Conservation (phyloP, 92 coral and sea anemone genomes). For the Virgularia gustaviana region DNA sequence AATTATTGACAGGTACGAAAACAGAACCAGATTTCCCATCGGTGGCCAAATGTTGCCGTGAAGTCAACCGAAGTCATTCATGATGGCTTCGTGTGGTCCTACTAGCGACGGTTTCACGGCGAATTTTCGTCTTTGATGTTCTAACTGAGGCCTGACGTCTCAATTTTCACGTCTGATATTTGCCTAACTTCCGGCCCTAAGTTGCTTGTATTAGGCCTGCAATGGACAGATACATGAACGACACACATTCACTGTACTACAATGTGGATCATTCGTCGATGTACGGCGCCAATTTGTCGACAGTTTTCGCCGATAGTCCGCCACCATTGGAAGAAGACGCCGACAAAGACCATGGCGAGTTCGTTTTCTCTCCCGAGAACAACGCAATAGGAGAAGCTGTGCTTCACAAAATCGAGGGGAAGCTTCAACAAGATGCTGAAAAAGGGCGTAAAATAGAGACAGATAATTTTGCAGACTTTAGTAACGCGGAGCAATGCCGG, state of each 20-base stretch:
- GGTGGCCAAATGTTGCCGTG: too few relatives aligned
- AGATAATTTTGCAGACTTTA: not conserved
- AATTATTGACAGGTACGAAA: too few relatives aligned
- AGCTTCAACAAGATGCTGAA: conserved; percentile 32
- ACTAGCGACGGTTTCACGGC: too few relatives aligned
- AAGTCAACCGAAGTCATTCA: too few relatives aligned
- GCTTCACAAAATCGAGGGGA: conserved; percentile 27
- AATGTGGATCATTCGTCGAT: conserved; percentile 76
- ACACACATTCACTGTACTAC: conserved; percentile 62
- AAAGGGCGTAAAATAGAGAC: not conserved
- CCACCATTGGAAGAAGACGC: conserved; percentile 92
- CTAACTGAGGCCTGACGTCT: too few relatives aligned
- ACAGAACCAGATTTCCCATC: too few relatives aligned
- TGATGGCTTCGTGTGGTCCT: too few relatives aligned
- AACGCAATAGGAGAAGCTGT: conserved; percentile 33
- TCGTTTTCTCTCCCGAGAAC: conserved; percentile 61
- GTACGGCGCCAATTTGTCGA: conserved; percentile 89
- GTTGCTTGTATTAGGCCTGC: too few relatives aligned
- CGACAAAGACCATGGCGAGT: conserved; percentile 79
- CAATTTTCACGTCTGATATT: too few relatives aligned
- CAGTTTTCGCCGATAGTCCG: conserved; percentile 93
- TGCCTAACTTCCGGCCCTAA: too few relatives aligned
- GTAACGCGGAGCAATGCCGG: not conserved
- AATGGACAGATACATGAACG: conserved; percentile 39
- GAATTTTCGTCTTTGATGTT: too few relatives aligned